Base-by-base conservation (phyloP, 1,140 invertebrate species). In the Diachasma alloeum region DNA sequence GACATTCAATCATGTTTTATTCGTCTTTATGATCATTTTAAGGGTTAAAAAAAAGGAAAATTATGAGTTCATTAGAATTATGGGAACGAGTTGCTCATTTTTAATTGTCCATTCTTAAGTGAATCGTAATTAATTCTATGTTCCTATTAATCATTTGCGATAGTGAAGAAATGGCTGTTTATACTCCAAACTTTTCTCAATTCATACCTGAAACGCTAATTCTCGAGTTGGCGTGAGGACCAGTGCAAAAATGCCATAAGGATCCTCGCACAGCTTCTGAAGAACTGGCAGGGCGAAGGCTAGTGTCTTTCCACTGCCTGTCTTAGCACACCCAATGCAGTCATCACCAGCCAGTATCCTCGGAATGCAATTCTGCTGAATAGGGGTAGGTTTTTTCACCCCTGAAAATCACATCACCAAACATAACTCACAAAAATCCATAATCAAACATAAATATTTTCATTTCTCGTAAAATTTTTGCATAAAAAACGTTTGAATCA, bases 241-340 rank as follows among this genome's bases (percentile, higher is more conserved):
- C n/a, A 99, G 90, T 36, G 97, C 97, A 92, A 96, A 99, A 83
- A 99, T 95, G 76, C 97, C 95, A 88, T 97, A 97, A 0, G 98
- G 97, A 85, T 97, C 97, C 85, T 97, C 94, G 78, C 96, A 94
- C 15, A 99, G 90, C 80, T 94, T 93, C 87, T 99, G 96, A 68
- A 99, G 87, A 83, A 99, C 97, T 0, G 98, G 98, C 19, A 99
- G 84, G 4, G 96, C 97, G 93, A 99, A 99, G 0, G 98, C 96
- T 83, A 98, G 93, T 5, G 98, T 99, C 92, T 99, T 99, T 42
- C 98, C 98, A 72, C 97, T 98, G 22, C 98, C 98, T 42, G 98
- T 99, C 91, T 99, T 97, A 0, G 97, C 97, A 81, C 97, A 94
- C 15, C 97, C 98, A 83, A 99, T 97, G 73, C 97, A 95, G 91